phyloP scores from a whole-genome alignment of 2,113 vertebrate genomes.

The Laticauda colubrina region DNA sequence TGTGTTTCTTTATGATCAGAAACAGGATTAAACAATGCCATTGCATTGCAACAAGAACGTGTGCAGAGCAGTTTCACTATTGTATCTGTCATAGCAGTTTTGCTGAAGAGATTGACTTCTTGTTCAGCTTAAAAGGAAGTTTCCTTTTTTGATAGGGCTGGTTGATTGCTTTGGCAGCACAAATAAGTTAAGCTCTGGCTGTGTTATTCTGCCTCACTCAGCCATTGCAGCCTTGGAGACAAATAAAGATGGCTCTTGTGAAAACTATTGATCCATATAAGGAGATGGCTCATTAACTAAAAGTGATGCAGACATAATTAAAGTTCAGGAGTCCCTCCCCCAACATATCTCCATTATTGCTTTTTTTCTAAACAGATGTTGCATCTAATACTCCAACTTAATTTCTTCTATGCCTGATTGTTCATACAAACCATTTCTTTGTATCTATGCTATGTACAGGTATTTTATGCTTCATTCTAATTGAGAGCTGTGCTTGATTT shows the following conservation, averaged over 20 bases:
- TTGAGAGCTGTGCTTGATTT: neutral
- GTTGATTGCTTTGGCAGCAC: neutral
- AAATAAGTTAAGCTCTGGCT: neutral
- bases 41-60: neutral
- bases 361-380: conserved; percentile 2
- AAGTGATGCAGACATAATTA: conserved; percentile 17
- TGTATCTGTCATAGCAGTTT: neutral
- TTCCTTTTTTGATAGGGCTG: neutral
- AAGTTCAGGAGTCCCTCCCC: neutral
- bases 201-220: neutral
- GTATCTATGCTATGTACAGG: neutral
- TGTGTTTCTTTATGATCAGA: neutral
- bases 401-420: neutral
- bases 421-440: neutral
- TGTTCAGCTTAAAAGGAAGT: neutral
- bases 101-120: neutral
- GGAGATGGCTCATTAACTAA: conserved; percentile 11
- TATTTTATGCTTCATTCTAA: conserved; percentile 5
- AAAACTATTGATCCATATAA: conserved; percentile 6
- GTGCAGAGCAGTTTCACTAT: neutral
- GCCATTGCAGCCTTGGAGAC: neutral
- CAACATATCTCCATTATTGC: neutral
- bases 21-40: neutral
- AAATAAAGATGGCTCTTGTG: neutral
- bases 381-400: neutral